Conservation (phyloP, 1,140 invertebrate genomes). For the Hypothenemus hampei region DNA sequence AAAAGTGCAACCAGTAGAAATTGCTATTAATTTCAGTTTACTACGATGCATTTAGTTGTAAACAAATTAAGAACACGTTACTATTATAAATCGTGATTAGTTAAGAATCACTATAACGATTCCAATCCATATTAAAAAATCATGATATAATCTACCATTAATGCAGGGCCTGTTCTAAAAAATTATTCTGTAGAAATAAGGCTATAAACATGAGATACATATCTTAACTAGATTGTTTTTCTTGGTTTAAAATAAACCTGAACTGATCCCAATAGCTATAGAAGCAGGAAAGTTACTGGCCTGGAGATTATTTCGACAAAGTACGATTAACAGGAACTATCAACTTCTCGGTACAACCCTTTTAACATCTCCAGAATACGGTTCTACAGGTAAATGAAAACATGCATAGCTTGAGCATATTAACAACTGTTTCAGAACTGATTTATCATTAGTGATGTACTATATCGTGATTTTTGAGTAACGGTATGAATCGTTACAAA, state of each 20-base stretch:
- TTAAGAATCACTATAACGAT: no score
- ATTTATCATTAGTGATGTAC: not conserved
- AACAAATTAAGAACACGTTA: no score
- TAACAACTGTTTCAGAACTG: not conserved
- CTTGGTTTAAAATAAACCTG: constrained; percentile 65
- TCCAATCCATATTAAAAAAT: no score
- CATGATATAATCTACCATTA: no score
- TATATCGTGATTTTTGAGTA: not conserved
- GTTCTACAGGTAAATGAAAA: constrained; percentile 67
- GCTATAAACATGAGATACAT: not conserved
- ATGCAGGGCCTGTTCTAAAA: no score
- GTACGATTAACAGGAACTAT: constrained; percentile 74
- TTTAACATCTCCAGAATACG: constrained; percentile 96
- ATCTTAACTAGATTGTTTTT: not conserved
- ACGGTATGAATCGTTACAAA: not conserved
- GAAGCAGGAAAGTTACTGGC: constrained; percentile 86
- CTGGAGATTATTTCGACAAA: constrained; percentile 61
- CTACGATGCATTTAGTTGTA: no score
- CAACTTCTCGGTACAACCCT: constrained; percentile 92
- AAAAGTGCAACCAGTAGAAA: no score
- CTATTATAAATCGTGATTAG: no score
- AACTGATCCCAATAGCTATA: constrained; percentile 98
- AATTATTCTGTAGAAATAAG: no score
- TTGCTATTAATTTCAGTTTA: no score
- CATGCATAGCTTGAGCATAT: not conserved